Base-by-base conservation (phyloP, 1,140 invertebrate genomes). In the Lepidurus couesii region DNA sequence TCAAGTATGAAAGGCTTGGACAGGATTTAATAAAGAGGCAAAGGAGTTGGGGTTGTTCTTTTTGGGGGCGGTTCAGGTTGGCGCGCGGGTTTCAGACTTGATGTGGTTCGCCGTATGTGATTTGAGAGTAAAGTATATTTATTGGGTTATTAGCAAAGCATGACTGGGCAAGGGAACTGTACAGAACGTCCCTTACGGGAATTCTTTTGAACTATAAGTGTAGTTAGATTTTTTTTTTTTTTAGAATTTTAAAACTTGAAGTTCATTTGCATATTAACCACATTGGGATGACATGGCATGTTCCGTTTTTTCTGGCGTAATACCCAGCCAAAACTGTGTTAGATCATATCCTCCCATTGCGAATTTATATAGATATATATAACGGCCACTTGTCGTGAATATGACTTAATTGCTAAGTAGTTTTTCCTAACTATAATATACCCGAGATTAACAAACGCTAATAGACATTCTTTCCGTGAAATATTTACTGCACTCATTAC, bases 81-180 rank as follows among this genome's bases (percentile, higher is more conserved):
- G 34, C 34, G 34, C 34, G 34, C 34, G 34, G 34, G 34, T 34
- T 34, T 34, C 3, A 34, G 34, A 34, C 34, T 34, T 34, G 34
- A 4, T 34, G 34, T 34, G 34, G 34, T 3, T 3, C 34, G 34
- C 34, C 34, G 34, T 65, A 21, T 65, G 53, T 65, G 53, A 65
- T 65, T 65, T 65, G 53, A 65, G 53, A 65, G 53, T 65, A 7
- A 65, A 65, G 53, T 65, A 65, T 65, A 65, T 65, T 65, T 65
- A 65, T 65, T 65, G 53, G 53, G 16, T 65, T 65, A 65, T 65
- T 65, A 65, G 53, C 53, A 65, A 65, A 65, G 53, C 53, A 65
- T 65, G 53, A 65, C 53, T 65, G 53, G 21, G 53, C 53, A 65
- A 65, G 53, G 53, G 53, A 7, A 65, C 53, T 13, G 16, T 65